Evolutionary conservation across 2,888 invertebrate genomes (phyloP), one percentile per base, ranked within the genome.

Genomic region (Melikaiella ostensackeni): DNA sequence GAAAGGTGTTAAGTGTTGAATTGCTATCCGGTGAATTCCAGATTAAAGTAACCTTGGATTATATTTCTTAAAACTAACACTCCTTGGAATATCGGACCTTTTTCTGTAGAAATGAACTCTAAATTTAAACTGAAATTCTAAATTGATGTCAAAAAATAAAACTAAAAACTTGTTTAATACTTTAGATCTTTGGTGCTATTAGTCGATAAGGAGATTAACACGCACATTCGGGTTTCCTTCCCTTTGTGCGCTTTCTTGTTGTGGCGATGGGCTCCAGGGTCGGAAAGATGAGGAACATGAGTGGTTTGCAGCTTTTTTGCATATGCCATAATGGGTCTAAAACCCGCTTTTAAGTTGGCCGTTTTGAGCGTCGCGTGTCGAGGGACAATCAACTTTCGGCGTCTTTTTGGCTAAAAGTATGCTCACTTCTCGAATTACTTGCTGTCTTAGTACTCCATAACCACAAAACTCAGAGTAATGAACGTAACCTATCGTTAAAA

Each of bases 321-420:
- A 82, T 82, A 81, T 75, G 63, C 73, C 75, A 77, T 83, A 84
- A 86, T 82, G 84, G 86, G 83, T 74, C 77, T 84, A 82, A 80
- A 81, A 81, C 80, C 82, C 83, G 73, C 80, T 82, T 80, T 80
- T 75, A 74, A 70, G 77, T 75, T 79, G 66, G 63, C 75, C 73
- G 75, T 80, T 81, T 79, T 66, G 76, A 80, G 79, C 79, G 82
- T 89, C 86, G 89, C 89, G 89, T 89, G 89, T 89, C 85, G 83
- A 77, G 83, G 83, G 81, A 86, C 87, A 89, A 89, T 89, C 88
- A 89, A 88, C 85, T 81, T 79, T 80, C 77, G 80, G 82, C 80
- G 80, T 84, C 84, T 84, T 83, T 85, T 82, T 83, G 85, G 80
- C 82, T 82, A 81, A 81, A 84, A 83, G 63, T 76, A 38, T 57